These are phyloP conservation scores for Formica exsecta DNA, from an alignment of 1,140 invertebrate genomes.

Conservation along the genomic window DNA sequence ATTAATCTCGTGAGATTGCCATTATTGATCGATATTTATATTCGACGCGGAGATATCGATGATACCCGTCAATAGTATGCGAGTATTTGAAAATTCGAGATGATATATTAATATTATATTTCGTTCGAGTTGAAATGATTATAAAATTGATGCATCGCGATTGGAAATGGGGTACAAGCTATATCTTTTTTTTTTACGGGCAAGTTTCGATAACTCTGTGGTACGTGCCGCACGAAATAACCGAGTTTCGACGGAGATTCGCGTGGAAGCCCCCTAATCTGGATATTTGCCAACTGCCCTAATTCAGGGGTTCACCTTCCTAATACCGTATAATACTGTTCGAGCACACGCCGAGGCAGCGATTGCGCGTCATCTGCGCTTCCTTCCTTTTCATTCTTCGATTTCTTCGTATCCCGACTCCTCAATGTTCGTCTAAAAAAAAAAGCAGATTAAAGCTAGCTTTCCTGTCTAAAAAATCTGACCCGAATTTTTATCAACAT, in stretches of 20 bases:
- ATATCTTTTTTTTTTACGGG: neutral
- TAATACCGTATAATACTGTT: constrained; percentile 31
- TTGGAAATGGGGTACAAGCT: constrained; percentile 6
- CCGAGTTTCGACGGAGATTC: constrained; percentile 41
- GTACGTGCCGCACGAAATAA: constrained; percentile 28
- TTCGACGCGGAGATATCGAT: neutral
- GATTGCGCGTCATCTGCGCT: constrained; percentile 46
- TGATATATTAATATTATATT: neutral
- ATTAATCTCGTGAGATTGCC: neutral
- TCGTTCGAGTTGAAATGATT: neutral
- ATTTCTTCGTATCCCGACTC: neutral
- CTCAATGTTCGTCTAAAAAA: neutral
- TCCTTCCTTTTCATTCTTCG: constrained; percentile 32
- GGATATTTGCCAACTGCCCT: constrained; percentile 63
- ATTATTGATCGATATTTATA: neutral
- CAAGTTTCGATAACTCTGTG: neutral
- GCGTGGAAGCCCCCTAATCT: constrained; percentile 46
- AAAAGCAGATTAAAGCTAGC: neutral
- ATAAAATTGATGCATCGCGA: neutral
- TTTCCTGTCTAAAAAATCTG: neutral
- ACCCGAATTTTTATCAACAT: neutral
- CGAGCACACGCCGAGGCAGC: constrained; percentile 29
- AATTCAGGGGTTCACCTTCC: constrained; percentile 46
- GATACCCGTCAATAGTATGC: neutral
- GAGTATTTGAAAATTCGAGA: neutral